Conservation (phyloP, 1,140 invertebrate species). For the Drosophila auraria region DNA sequence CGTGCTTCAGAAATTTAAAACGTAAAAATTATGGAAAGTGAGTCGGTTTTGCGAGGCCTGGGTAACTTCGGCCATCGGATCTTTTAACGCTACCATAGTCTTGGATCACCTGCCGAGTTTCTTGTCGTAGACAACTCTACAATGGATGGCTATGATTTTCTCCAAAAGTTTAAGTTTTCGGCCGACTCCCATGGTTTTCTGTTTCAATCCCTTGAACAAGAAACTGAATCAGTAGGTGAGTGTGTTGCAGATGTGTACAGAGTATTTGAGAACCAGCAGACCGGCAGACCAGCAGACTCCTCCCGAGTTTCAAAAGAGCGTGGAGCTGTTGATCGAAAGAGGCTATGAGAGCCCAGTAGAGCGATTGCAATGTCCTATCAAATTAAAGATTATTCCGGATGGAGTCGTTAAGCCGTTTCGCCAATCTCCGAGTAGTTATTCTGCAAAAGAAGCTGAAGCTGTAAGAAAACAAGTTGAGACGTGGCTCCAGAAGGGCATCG, state of each 20-base stretch:
- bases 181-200: not conserved
- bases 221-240: not conserved
- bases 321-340: slow-evolving; percentile 1
- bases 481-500: not conserved
- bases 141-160: too few species aligned
- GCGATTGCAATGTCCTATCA: not conserved
- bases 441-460: not conserved
- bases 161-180: not conserved
- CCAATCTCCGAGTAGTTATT: not conserved
- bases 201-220: not conserved
- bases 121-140: too few species aligned
- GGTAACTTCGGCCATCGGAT: too few species aligned
- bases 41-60: too few species aligned
- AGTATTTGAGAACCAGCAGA: too few species aligned
- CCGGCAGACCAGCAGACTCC: too few species aligned
- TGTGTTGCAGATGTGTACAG: not conserved
- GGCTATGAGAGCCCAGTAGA: not conserved
- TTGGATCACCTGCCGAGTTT: too few species aligned
- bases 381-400: not conserved
- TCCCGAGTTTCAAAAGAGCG: not conserved
- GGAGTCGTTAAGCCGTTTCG: not conserved
- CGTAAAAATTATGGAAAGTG: too few species aligned
- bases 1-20: too few species aligned
- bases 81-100: too few species aligned
- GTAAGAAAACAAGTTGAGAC: not conserved